phyloP scores from a whole-genome alignment of 2,797 vertebrate genomes.

The Eptatretus atami region DNA sequence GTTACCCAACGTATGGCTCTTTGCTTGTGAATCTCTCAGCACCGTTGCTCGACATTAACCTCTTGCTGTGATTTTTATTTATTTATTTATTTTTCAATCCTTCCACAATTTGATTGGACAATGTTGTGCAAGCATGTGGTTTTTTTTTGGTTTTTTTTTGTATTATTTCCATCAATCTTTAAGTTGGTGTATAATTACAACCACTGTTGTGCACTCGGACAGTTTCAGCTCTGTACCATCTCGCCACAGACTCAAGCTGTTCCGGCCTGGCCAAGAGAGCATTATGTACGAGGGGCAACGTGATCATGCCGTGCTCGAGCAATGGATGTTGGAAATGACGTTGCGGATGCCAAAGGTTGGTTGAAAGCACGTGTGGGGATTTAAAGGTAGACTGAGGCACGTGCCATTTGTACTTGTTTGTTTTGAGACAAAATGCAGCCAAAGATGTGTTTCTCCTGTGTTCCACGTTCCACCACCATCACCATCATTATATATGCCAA shows the following conservation, averaged over 20 bases:
- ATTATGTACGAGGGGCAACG: conserved; percentile 65
- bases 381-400: too few relatives aligned
- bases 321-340: conserved; percentile 52
- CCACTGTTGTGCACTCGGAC: conserved; percentile 7
- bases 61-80: not conserved
- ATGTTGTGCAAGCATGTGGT: too few relatives aligned
- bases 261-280: conserved; percentile 48
- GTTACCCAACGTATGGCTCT: conserved; percentile 69
- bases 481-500: too few relatives aligned
- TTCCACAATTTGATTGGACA: not conserved
- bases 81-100: not conserved
- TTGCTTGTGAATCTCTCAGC: too few relatives aligned
- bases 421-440: too few relatives aligned
- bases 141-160: not conserved
- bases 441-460: too few relatives aligned
- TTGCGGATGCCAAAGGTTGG: too few relatives aligned
- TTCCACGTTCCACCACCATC: too few relatives aligned
- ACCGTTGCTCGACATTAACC: not conserved
- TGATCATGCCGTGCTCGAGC: conserved; percentile 48
- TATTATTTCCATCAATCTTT: conserved; percentile 4
- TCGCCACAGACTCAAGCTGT: conserved; percentile 39
- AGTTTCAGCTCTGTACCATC: conserved; percentile 11
- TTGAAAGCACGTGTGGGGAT: too few relatives aligned
- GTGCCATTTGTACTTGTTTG: too few relatives aligned
- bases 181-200: not conserved